Evolutionary conservation across 1,140 invertebrate species (phyloP).

Genomic region (Daktulosphaira vitifoliae): DNA sequence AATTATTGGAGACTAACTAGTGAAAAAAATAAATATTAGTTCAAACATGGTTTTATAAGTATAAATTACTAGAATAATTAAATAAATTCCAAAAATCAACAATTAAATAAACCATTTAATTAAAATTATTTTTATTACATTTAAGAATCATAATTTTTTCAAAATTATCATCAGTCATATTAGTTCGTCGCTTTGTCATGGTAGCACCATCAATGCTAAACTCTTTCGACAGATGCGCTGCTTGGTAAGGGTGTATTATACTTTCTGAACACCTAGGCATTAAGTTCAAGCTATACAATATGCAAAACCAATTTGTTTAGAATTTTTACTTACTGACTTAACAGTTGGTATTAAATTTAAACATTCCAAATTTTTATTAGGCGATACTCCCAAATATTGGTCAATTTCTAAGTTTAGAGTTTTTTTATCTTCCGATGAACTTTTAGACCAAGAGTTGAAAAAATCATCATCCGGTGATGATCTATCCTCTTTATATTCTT

Average conservation of each 20-base stretch:
- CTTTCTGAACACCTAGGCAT: neutral
- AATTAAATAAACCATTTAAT: too few species aligned
- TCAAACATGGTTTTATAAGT: too few species aligned
- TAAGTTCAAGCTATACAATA: too few species aligned
- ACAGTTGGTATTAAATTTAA: too few species aligned
- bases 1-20: too few species aligned
- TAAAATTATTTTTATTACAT: conserved; percentile 3
- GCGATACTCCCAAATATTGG: neutral
- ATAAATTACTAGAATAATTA: too few species aligned
- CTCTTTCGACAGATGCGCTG: neutral
- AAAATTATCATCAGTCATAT: neutral
- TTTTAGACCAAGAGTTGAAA: neutral
- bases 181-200: neutral
- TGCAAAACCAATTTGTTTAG: too few species aligned
- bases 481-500: neutral
- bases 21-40: too few species aligned
- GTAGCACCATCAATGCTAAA: neutral
- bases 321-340: too few species aligned
- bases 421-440: neutral
- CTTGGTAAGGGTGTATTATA: neutral
- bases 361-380: neutral
- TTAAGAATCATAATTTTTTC: neutral
- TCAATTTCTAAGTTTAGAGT: neutral
- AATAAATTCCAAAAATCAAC: too few species aligned
- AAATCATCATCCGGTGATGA: neutral